A percentile compares a stretch with the other conserved stretches of the same genome.
These are phyloP conservation scores for Caprella mutica DNA, from an alignment of 2,888 invertebrate species.

Conservation along the genomic window DNA sequence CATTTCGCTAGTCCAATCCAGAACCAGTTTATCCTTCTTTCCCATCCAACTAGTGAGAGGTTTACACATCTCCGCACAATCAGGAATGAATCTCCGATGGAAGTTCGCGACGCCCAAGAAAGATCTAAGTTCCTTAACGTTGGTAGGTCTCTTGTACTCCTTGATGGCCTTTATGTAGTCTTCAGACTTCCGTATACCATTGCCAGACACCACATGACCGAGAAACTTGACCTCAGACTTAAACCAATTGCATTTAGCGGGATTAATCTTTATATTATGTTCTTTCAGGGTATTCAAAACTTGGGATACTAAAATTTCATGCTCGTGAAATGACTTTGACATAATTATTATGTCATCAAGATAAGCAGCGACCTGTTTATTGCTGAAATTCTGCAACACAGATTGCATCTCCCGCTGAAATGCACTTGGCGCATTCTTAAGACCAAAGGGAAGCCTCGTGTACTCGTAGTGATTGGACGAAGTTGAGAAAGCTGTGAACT, in stretches of 20 bases:
- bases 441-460: background rate
- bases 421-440: background rate
- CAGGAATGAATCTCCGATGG: background rate
- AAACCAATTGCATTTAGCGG: background rate
- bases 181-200: background rate
- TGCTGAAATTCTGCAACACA: background rate
- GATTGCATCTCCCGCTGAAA: background rate
- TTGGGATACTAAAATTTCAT: background rate
- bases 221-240: background rate
- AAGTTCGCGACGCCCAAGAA: background rate
- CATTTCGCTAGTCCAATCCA: background rate
- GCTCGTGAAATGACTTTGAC: background rate
- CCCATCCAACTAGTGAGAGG: background rate
- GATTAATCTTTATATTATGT: background rate
- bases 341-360: background rate
- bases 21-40: too few relatives aligned
- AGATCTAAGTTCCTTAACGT: background rate
- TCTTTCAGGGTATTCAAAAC: background rate
- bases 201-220: background rate
- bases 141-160: background rate
- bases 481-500: slow-evolving; percentile 5
- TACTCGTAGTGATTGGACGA: background rate
- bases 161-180: background rate
- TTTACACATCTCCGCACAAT: background rate
- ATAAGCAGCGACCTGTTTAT: background rate